Conservation (phyloP, 2,113 vertebrate species). For the Oreochromis aureus region DNA sequence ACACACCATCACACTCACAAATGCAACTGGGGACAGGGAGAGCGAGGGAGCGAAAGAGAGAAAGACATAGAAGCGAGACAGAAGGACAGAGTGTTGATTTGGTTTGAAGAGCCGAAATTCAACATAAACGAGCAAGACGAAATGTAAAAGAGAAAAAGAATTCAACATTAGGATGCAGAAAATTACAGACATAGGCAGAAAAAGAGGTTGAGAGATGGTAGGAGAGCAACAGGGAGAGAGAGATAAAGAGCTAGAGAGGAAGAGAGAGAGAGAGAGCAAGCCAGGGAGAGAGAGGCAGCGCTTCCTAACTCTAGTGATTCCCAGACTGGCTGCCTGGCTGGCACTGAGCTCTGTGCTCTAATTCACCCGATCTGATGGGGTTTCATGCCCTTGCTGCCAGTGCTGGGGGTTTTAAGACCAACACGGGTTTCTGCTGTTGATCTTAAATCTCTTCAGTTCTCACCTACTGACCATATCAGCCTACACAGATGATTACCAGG, state of each 20-base stretch:
- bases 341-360: slow-evolving; percentile 53
- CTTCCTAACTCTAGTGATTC: slow-evolving; percentile 48
- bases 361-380: slow-evolving; percentile 61
- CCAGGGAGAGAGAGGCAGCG: slow-evolving; percentile 37
- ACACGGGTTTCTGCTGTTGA: slow-evolving; percentile 20
- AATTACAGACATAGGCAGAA: slow-evolving; percentile 1
- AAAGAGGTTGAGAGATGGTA: slow-evolving; percentile 7
- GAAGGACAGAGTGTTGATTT: neutral
- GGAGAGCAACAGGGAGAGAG: neutral
- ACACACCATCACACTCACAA: slow-evolving; percentile 67
- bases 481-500: slow-evolving; percentile 5
- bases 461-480: neutral
- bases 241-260: neutral
- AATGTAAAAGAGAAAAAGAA: neutral
- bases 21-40: slow-evolving; percentile 27
- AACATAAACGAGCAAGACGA: neutral
- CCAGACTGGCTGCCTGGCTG: slow-evolving; percentile 52
- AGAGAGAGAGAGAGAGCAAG: neutral
- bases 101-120: neutral
- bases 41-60: neutral
- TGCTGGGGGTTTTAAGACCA: slow-evolving; percentile 50
- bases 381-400: slow-evolving; percentile 46
- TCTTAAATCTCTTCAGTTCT: neutral
- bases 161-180: neutral
- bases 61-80: neutral